Conservation (phyloP, 2,113 vertebrate species). For the Mobula birostris region DNA sequence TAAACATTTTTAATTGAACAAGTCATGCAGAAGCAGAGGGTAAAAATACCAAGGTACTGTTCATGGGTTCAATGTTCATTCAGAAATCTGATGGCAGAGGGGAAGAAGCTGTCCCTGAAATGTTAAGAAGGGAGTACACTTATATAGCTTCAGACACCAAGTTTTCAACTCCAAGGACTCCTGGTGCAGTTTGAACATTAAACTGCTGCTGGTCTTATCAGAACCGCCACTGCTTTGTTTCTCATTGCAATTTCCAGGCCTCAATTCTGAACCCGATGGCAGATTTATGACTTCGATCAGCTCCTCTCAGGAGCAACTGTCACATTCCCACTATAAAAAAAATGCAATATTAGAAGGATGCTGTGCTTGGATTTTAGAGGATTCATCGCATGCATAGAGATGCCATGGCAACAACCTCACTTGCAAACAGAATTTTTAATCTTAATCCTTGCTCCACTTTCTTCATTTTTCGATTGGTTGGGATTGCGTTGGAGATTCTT, state of each 20-base stretch:
- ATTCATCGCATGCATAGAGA: background rate
- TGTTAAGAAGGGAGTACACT: too few species aligned
- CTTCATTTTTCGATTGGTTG: background rate
- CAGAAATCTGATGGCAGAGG: too few species aligned
- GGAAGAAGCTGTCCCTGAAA: too few species aligned
- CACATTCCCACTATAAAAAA: background rate
- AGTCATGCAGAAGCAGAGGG: too few species aligned
- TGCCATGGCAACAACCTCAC: background rate
- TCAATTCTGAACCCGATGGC: background rate
- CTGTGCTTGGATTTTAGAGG: background rate
- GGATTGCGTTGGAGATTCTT: background rate
- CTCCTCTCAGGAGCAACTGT: background rate
- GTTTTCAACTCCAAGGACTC: background rate
- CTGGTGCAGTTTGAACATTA: background rate
- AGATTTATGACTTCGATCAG: background rate
- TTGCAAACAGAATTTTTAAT: background rate
- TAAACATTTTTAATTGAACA: too few species aligned
- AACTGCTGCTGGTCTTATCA: constrained; percentile 1
- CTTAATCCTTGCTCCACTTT: background rate
- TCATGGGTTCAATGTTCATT: too few species aligned
- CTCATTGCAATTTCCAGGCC: constrained; percentile 18
- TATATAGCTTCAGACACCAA: too few species aligned
- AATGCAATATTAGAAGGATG: background rate
- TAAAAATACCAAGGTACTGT: too few species aligned
- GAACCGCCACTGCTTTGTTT: background rate